Conservation (phyloP, 2,797 vertebrate species). For the Platalea minor region DNA sequence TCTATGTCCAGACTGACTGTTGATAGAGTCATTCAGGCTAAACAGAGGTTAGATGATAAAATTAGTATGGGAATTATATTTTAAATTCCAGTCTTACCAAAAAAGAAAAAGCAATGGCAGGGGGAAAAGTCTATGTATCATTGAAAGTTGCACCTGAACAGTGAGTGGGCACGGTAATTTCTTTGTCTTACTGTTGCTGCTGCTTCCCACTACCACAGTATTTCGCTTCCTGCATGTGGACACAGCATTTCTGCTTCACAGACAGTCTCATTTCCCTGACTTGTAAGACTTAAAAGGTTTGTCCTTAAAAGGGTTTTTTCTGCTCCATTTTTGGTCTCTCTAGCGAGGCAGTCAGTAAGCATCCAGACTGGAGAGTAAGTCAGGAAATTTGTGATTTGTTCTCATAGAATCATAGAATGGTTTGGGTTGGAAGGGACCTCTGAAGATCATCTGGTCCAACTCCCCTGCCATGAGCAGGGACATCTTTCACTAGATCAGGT, state of each 20-base stretch:
- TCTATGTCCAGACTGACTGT: background rate
- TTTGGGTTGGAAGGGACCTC: background rate
- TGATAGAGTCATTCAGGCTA: background rate
- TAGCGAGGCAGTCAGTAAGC: background rate
- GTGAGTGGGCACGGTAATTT: background rate
- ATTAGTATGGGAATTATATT: background rate
- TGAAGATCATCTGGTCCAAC: background rate
- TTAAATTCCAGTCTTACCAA: background rate
- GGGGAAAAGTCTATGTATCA: background rate
- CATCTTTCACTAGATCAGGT: background rate
- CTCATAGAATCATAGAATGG: background rate
- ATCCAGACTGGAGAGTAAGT: background rate
- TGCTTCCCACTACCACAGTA: background rate
- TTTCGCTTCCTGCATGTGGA: background rate
- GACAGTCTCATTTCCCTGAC: background rate
- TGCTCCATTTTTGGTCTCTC: background rate
- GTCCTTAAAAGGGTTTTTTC: background rate
- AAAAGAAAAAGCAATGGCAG: accelerated
- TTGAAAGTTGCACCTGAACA: background rate
- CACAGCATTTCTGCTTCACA: background rate
- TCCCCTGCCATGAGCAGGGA: background rate
- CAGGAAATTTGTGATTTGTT: background rate
- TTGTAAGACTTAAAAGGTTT: background rate
- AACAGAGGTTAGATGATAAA: background rate
- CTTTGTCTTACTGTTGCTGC: background rate